Evolutionary conservation across 2,797 vertebrate species (phyloP), one percentile per base, ranked within the genome.

Genomic region (Acomys russatus): DNA sequence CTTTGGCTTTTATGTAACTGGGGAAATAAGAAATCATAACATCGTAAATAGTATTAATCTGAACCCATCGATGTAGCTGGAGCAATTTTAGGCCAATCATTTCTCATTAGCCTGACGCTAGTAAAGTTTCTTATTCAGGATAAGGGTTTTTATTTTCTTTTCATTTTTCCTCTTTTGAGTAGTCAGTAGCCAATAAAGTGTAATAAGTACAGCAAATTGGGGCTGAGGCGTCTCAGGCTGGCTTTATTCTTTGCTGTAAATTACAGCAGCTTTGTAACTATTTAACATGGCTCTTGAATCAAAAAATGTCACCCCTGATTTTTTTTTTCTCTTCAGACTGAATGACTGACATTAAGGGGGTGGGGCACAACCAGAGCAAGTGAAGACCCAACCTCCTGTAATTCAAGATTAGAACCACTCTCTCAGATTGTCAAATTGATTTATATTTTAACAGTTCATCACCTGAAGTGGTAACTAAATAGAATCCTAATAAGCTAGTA

Each of bases 1-100:
- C 80, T 95, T 92, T 96, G 77, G 87, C 87, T 97, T 95, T 98
- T 79, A 94, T 87, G 68, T 96, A 96, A 96, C 89, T 96, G 89
- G 25, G 93, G 94, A 97, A 97, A 96, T 97, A 96, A 89, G 93
- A 96, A 97, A 97, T 80, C 94, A 96, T 98, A 97, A 96, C 95
- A 96, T 97, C 96, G 0, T 97, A 97, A 98, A 98, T 97, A 97
- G 93, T 91, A 82, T 90, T 97, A 96, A 96, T 71, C 90, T 74
- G 92, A 90, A 96, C 82, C 89, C 94, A 95, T 95, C 3, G 28
- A 96, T 91, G 93, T 95, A 97, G 96, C 83, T 80, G 93, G 96
- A 89, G 87, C 78, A 97, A 96, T 97, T 98, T 97, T 94, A 96
- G 95, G 92, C 90, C 84, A 96, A 97, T 98, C 66, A 97, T 96